These are phyloP conservation scores for Takifugu ocellatus DNA, from an alignment of 2,797 vertebrate species.

Conservation along the genomic window DNA sequence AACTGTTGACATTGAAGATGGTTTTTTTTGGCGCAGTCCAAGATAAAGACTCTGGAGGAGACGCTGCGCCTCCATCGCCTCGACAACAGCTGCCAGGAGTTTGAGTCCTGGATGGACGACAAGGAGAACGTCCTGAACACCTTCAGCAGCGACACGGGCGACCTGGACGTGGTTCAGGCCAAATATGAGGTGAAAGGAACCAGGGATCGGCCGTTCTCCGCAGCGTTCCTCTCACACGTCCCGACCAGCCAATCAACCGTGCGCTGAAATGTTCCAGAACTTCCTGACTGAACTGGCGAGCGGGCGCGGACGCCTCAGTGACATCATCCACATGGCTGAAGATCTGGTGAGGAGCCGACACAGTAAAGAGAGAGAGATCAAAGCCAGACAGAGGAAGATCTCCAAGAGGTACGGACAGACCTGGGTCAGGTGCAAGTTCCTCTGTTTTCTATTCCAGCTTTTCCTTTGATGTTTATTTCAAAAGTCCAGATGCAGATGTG, in stretches of 20 bases:
- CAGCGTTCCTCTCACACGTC: too few species aligned
- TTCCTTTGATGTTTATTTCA: too few species aligned
- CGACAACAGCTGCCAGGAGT: conserved; percentile 80
- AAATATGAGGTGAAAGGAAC: conserved; percentile 81
- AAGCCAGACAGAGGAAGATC: conserved; percentile 63
- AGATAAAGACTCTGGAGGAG: conserved; percentile 79
- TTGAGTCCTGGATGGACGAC: conserved; percentile 87
- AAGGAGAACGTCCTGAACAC: conserved; percentile 80
- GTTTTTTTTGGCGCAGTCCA: conserved; percentile 63
- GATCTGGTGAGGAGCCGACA: conserved; percentile 75
- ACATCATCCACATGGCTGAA: conserved; percentile 72
- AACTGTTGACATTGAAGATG: not conserved
- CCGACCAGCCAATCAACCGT: too few species aligned
- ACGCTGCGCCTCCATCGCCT: conserved; percentile 79
- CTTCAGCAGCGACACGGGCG: conserved; percentile 72
- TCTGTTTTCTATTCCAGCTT: not conserved
- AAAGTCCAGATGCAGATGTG: too few species aligned
- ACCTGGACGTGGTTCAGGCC: conserved; percentile 76
- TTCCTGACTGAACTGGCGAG: conserved; percentile 81
- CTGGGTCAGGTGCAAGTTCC: too few species aligned
- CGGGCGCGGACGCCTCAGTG: conserved; percentile 78
- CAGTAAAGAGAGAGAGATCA: conserved; percentile 74
- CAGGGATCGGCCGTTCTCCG: too few species aligned
- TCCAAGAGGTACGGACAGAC: conserved; percentile 69
- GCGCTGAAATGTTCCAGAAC: conserved; percentile 64